Evolutionary conservation across 2,113 vertebrate species (phyloP), one percentile per base, ranked within the genome.

Genomic region (Megaceryle maxima): DNA sequence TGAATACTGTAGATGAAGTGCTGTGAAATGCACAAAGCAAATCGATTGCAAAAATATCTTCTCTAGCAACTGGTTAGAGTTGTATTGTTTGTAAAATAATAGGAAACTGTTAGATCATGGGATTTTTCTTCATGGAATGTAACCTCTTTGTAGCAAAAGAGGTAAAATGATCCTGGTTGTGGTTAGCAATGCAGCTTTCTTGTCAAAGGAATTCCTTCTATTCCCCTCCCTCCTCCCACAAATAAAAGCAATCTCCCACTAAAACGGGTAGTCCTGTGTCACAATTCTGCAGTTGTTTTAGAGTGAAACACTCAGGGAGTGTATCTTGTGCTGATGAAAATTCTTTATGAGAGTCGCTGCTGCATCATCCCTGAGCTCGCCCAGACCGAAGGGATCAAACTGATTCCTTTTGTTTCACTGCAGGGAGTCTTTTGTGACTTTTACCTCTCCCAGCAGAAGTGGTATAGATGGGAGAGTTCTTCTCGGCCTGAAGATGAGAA

Each of bases 161-260:
- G 69, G 92, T 95, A 93, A 96, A 96, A 92, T 18, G 80, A 96
- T 96, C 94, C 88, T 69, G 46, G 35, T 60, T 91, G 90, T 82
- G 94, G 90, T 92, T 95, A 92, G 86, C 92, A 94, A 21, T 60
- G 60, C 73, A 93, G 73, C 69, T 87, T 35, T 68, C 57, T 72
- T 79, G 75, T 91, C 74, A 92, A 90, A 96, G 87, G 87, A 96
- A 95, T 96, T 94, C 91, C 59, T 96, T 94, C 94, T 95, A 85
- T 70, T 96, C 28, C 22, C 7, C 26, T 95, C 62, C 41, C 87
- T 94, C 66, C 77, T 95, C 74, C 87, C 89, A 78, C 81, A 89
- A 95, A 75, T 84, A 84, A 92, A 95, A 95, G 74, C 62, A 62
- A 50, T 91, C 31, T 13, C 66, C 53, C 4, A 11, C 53, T 84